Evolutionary conservation across 92 coral and sea anemone genomes (phyloP).

Genomic region (Epizoanthus ramosus): DNA sequence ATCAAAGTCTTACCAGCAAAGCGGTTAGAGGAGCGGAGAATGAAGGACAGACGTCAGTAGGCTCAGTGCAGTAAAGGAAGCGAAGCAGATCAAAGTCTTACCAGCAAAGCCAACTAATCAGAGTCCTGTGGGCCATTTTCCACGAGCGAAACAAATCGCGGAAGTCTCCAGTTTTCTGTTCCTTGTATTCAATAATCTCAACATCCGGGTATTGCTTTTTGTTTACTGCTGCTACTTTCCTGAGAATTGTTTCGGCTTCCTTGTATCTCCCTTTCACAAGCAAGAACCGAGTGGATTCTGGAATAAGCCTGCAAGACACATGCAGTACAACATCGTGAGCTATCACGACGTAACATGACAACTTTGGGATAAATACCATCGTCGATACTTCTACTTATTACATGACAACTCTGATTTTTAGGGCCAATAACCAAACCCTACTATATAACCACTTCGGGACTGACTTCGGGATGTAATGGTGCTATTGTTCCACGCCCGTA

Average conservation of each 20-base stretch:
- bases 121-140: constrained; percentile 61
- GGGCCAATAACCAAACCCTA: too few relatives aligned
- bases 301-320: constrained; percentile 52
- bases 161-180: constrained; percentile 45
- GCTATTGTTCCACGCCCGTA: too few relatives aligned
- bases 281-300: constrained; percentile 70
- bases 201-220: constrained; percentile 49
- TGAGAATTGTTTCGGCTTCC: constrained; percentile 52
- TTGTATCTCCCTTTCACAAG: constrained; percentile 52
- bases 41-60: too few relatives aligned
- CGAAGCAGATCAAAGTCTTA: constrained; percentile 21
- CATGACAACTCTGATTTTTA: too few relatives aligned
- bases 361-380: too few relatives aligned
- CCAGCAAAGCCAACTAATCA: constrained; percentile 80
- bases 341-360: too few relatives aligned
- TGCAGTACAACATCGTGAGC: not conserved
- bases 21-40: too few relatives aligned
- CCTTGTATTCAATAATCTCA: constrained; percentile 43
- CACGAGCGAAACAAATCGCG: constrained; percentile 69
- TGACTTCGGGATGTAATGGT: too few relatives aligned
- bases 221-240: constrained; percentile 62
- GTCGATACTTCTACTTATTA: too few relatives aligned
- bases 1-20: too few relatives aligned
- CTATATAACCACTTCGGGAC: too few relatives aligned
- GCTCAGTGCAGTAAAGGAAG: too few relatives aligned